These are phyloP conservation scores for Clitarchus hookeri DNA, from an alignment of 2,888 invertebrate genomes.

Conservation along the genomic window DNA sequence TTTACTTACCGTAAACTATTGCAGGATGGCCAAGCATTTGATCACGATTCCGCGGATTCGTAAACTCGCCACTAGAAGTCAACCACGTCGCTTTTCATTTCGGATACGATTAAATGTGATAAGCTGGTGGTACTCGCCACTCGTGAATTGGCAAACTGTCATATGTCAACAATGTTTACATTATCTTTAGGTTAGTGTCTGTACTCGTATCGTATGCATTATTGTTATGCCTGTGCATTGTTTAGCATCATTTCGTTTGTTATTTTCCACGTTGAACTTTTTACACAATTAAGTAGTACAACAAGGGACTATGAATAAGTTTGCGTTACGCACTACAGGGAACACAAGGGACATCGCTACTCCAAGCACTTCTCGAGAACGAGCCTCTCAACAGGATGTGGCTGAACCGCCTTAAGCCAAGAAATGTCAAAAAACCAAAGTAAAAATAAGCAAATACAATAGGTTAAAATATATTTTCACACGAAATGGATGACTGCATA, in stretches of 20 bases:
- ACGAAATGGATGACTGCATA: not conserved
- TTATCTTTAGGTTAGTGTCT: too few relatives aligned
- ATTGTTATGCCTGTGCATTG: not conserved
- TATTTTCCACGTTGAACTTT: not conserved
- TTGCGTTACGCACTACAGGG: not conserved
- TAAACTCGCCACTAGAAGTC: too few relatives aligned
- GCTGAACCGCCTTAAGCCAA: not conserved
- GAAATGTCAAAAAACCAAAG: not conserved
- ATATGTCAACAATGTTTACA: too few relatives aligned
- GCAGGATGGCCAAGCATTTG: too few relatives aligned
- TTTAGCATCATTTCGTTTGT: not conserved
- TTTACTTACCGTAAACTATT: too few relatives aligned
- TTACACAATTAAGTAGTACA: not conserved
- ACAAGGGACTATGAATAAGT: not conserved
- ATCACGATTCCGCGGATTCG: too few relatives aligned
- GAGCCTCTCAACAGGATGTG: not conserved
- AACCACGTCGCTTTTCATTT: too few relatives aligned
- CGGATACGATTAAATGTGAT: too few relatives aligned
- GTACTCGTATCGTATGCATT: not conserved
- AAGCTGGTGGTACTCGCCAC: not conserved
- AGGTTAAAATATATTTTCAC: not conserved
- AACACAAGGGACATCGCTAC: not conserved
- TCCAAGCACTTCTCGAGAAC: slow-evolving; percentile 5
- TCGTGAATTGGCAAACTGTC: not conserved
- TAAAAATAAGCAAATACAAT: not conserved